Percentiles rank a stretch among this genome's conserved stretches.
phyloP scores from a whole-genome alignment of 1,140 invertebrate genomes.

The Drosophila rufa region DNA sequence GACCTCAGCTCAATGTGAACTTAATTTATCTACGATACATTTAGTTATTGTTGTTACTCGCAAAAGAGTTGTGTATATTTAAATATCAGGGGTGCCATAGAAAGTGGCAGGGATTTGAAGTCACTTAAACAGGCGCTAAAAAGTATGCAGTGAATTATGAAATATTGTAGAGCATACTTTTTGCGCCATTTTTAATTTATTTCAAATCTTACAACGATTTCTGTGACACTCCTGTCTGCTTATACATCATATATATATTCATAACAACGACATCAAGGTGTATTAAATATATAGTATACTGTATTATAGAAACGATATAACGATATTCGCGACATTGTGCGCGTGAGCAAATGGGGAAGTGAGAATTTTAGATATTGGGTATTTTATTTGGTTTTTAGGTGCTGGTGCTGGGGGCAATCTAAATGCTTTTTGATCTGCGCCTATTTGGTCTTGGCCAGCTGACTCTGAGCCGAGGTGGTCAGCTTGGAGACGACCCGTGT shows the following conservation, averaged over 20 bases:
- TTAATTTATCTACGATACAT: conserved; percentile 53
- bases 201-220: background rate
- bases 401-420: conserved; percentile 46
- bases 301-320: conserved; percentile 31
- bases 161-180: background rate
- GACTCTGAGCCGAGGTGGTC: conserved; percentile 91
- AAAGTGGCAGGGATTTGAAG: background rate
- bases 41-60: conserved; percentile 55
- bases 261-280: conserved; percentile 55
- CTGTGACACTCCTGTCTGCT: conserved; percentile 15
- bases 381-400: conserved; percentile 2
- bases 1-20: conserved; percentile 41
- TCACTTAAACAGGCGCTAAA: background rate
- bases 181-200: background rate
- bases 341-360: conserved; percentile 22
- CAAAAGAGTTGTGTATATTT: conserved; percentile 36
- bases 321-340: conserved; percentile 46
- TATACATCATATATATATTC: conserved; percentile 32
- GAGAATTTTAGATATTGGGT: background rate
- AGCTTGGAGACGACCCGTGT: conserved; percentile 98
- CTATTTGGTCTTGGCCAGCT: conserved; percentile 84
- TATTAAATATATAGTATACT: conserved; percentile 44
- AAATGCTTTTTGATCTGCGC: conserved; percentile 49
- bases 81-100: background rate
- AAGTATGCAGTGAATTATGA: background rate